phyloP scores from a whole-genome alignment of 1,140 invertebrate species.

The Heliothis virescens region DNA sequence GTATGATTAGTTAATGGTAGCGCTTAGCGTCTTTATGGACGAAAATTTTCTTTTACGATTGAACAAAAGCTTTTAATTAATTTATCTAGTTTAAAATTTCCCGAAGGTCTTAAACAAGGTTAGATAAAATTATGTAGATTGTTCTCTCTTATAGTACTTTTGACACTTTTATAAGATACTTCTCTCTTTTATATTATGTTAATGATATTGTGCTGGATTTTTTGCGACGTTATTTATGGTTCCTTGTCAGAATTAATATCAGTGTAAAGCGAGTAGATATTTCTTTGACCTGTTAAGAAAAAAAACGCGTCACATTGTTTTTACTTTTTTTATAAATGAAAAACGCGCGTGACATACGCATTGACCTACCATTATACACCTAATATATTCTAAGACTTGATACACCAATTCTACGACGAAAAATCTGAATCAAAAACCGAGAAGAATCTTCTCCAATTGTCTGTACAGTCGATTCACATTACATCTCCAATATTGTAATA shows the following conservation, averaged over 20 bases:
- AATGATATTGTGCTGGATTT: neutral
- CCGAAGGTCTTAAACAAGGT: constrained; percentile 1
- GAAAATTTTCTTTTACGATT: constrained; percentile 49
- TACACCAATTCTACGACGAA: neutral
- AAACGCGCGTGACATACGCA: too few relatives aligned
- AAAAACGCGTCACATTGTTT: neutral
- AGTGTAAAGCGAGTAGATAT: neutral
- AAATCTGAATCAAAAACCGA: neutral
- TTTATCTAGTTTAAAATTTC: constrained; percentile 37
- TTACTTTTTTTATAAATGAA: neutral
- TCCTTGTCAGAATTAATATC: constrained; percentile 2
- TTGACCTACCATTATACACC: neutral
- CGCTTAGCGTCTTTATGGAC: constrained; percentile 44
- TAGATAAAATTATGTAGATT: constrained; percentile 38
- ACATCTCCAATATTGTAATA: neutral
- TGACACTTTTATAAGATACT: neutral
- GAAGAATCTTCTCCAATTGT: constrained; percentile 5
- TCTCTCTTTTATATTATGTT: constrained; percentile 11
- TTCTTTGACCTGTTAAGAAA: neutral
- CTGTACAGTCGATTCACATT: neutral
- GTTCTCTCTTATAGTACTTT: constrained; percentile 3
- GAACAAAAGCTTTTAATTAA: constrained; percentile 39
- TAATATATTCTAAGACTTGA: neutral
- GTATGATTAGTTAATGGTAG: constrained; percentile 47
- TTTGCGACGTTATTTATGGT: constrained; percentile 11